Percentiles rank a stretch among this genome's conserved stretches.
Evolutionary conservation across 2,888 invertebrate genomes (phyloP).

Genomic region (Acanthosepion lycidas): DNA sequence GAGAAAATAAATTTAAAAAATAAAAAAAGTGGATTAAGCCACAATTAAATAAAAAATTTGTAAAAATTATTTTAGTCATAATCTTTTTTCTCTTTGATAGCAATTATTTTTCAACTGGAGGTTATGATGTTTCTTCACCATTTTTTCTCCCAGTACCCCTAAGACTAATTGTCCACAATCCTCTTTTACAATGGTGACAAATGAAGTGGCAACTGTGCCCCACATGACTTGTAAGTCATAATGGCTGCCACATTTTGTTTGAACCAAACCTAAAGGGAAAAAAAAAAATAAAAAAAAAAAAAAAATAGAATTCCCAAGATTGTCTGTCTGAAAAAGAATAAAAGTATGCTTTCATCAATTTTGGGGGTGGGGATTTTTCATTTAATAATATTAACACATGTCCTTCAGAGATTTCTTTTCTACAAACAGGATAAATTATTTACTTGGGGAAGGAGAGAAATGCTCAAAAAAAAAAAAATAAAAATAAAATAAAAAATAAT

Average conservation of each 20-base stretch:
- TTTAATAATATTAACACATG: background rate
- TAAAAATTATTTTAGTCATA: background rate
- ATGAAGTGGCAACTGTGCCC: background rate
- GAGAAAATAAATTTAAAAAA: background rate
- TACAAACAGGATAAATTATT: background rate
- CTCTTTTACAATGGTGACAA: background rate
- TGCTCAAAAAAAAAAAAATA: background rate
- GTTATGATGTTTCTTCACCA: background rate
- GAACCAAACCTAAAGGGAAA: background rate
- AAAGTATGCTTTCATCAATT: background rate
- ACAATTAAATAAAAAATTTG: background rate
- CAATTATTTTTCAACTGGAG: background rate
- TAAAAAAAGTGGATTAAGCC: background rate
- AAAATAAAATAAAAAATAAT: background rate
- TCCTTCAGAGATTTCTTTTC: background rate
- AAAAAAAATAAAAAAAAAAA: no score
- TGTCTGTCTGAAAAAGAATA: conserved; percentile 4
- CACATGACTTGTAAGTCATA: background rate
- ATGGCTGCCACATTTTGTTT: background rate
- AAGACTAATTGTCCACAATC: background rate
- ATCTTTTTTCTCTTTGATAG: background rate
- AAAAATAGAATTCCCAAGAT: background rate
- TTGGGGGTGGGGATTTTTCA: background rate
- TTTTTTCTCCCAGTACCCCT: conserved; percentile 2
- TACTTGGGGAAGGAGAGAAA: background rate